Base-by-base conservation (phyloP, 1,140 invertebrate species). In the Patella vulgata region DNA sequence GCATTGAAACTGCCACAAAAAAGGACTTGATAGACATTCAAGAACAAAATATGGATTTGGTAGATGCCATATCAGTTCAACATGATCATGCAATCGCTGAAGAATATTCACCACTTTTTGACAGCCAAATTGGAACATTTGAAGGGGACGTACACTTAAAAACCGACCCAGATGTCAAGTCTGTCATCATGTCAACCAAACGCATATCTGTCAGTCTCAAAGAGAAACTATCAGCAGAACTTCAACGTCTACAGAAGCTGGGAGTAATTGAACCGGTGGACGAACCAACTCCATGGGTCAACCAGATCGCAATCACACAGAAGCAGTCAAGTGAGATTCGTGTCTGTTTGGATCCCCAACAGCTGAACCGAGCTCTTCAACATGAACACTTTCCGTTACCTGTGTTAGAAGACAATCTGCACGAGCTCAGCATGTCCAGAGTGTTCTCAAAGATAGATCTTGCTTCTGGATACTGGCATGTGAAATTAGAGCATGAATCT, bases 401-500 rank as follows among this genome's bases (percentile, higher is more conserved):
- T 17, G 57, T 53, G 17, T 12, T 73, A 25, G 64, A 71, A 33
- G 71, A 71, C 33, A 51, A 76, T 6, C 36, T 77, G 14, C 70
- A 59, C 12, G 53, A 62, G 57, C 39, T 77, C 5, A 9, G 40
- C 19, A 43, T 60, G 2, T 69, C 69, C 1, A 65, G 66, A 31
- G 42, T 77, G 5, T 73, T 77, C 55, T 63, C 46, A 19, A 70
- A 68, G 54, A 28, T 72, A 17, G 66, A 77, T 33, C 48, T 67
- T 6, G 59, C 62, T 42, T 54, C 70, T 21, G 77, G 42, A n/a
- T 79, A 59, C 48, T 69, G 59, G 40, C 68, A 70, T 25, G 44
- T 87, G 64, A n/a, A 30, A 31, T 52, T 75, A n/a, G 71, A 77
- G 51, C 50, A 75, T 19, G 33, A 47, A 14, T 75, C 68, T 25